Evolutionary conservation across 2,113 vertebrate genomes (phyloP).

Genomic region (Eupsittula cactorum): DNA sequence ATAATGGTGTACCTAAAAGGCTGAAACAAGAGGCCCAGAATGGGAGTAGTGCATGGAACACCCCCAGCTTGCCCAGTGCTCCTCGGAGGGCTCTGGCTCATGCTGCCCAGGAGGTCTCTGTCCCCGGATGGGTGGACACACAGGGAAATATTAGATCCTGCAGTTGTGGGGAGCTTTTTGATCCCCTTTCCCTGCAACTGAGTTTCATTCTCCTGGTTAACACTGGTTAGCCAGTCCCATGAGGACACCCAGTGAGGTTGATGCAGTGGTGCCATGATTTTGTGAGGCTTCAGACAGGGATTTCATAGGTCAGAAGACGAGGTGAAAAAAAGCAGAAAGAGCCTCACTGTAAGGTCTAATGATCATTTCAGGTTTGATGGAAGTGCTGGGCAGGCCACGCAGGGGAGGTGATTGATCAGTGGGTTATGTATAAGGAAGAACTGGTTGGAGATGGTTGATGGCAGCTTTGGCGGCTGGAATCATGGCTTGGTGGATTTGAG

Average conservation of each 20-base stretch:
- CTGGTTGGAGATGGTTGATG: neutral
- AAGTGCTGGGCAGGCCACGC: neutral
- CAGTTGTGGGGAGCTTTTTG: neutral
- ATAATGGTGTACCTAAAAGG: neutral
- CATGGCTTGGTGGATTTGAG: neutral
- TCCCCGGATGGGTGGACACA: neutral
- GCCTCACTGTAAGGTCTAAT: neutral
- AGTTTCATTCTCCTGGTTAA: neutral
- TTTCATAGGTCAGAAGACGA: neutral
- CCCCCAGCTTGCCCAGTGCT: neutral
- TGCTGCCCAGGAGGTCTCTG: neutral
- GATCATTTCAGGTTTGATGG: neutral
- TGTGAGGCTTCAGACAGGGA: neutral
- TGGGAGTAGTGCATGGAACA: neutral
- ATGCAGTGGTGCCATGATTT: neutral
- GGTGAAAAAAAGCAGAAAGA: neutral
- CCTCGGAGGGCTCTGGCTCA: neutral
- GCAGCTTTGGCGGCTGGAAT: neutral
- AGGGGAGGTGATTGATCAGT: neutral
- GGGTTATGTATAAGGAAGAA: neutral
- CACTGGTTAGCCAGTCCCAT: neutral
- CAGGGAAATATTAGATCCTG: neutral
- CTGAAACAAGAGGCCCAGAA: neutral
- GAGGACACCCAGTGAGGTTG: neutral
- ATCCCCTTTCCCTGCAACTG: neutral